phyloP scores from a whole-genome alignment of 1,140 invertebrate genomes.

The Cryptotermes secundus region DNA sequence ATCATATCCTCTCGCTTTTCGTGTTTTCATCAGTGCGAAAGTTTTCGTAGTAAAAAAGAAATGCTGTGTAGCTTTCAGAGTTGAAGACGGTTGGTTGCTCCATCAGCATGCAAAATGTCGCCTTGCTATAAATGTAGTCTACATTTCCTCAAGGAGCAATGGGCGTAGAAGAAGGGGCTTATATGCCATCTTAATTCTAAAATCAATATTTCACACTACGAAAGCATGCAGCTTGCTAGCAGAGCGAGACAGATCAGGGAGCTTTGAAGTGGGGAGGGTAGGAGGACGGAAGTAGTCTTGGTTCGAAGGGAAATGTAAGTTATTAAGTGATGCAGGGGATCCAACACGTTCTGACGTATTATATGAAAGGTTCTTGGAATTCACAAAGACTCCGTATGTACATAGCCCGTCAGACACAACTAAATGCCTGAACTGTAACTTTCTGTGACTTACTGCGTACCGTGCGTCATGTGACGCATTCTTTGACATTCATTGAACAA shows the following conservation, averaged over 20 bases:
- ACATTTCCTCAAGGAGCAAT: background rate
- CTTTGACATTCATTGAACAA: background rate
- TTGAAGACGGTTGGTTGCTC: too few species aligned
- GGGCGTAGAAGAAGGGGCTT: background rate
- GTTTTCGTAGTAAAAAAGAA: too few species aligned
- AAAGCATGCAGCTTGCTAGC: background rate
- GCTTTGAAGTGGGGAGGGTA: too few species aligned
- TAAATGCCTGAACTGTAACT: too few species aligned
- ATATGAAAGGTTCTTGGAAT: background rate
- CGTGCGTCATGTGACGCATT: background rate
- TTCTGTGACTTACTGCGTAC: background rate
- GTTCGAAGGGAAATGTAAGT: too few species aligned
- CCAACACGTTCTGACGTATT: background rate
- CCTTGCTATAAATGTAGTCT: background rate
- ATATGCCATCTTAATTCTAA: background rate
- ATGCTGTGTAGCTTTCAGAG: too few species aligned
- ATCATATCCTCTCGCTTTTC: too few species aligned
- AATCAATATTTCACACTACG: background rate
- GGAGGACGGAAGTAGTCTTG: too few species aligned
- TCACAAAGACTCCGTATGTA: background rate
- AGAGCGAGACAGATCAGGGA: background rate
- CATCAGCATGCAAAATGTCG: too few species aligned
- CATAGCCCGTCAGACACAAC: background rate
- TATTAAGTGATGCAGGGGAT: background rate
- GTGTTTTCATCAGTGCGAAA: too few species aligned